Evolutionary conservation across 2,888 invertebrate species (phyloP).

Genomic region (Nephrotoma flavescens): DNA sequence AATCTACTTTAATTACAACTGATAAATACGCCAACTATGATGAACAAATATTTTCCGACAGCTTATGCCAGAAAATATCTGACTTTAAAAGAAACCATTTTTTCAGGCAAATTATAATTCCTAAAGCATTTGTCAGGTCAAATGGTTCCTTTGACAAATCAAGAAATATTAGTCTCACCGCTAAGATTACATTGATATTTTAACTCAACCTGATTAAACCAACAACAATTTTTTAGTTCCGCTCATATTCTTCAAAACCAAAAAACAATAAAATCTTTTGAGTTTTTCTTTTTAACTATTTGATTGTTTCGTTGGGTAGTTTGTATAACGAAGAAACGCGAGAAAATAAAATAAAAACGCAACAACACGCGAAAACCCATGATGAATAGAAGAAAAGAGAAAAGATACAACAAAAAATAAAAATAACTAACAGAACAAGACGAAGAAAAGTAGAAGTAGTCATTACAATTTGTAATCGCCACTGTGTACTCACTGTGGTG

Average conservation of each 20-base stretch:
- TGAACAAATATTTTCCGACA: no score
- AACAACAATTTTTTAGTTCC: not conserved
- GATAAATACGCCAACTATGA: no score
- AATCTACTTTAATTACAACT: no score
- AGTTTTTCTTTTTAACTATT: not conserved
- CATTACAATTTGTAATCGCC: not conserved
- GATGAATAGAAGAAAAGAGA: not conserved
- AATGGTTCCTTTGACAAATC: no score
- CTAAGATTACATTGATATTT: not conserved
- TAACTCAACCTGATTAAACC: not conserved
- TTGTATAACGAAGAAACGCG: not conserved
- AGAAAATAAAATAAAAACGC: not conserved
- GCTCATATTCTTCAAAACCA: not conserved
- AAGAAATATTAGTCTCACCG: no score
- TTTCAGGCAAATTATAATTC: no score
- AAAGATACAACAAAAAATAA: not conserved
- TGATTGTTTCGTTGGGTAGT: not conserved
- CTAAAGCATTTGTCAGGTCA: no score
- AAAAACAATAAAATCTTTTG: not conserved
- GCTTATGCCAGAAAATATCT: no score
- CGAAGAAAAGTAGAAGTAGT: not conserved
- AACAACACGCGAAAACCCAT: not conserved
- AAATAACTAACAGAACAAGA: not conserved
- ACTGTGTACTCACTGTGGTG: not conserved
- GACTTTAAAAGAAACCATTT: no score